These are phyloP conservation scores for Asarcornis scutulata DNA, from an alignment of 2,113 vertebrate genomes.

Conservation along the genomic window DNA sequence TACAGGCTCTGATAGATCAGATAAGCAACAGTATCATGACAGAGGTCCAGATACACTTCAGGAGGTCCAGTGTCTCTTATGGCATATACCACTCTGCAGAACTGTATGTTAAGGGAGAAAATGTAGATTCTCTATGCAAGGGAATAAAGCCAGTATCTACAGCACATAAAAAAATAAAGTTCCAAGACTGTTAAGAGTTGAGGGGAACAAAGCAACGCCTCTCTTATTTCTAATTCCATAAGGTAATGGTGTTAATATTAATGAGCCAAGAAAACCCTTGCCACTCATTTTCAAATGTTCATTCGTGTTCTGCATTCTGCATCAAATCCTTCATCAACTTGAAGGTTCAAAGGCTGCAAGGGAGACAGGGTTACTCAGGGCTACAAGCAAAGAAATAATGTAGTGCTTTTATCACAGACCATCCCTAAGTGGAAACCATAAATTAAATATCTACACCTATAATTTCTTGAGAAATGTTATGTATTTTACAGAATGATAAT, in stretches of 20 bases:
- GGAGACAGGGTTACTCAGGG: background rate
- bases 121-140: background rate
- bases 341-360: background rate
- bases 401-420: background rate
- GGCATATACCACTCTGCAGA: background rate
- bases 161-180: background rate
- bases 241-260: background rate
- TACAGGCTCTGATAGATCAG: background rate
- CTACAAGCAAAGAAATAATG: background rate
- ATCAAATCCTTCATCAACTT: background rate
- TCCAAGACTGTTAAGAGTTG: background rate
- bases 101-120: background rate
- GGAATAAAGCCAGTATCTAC: background rate
- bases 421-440: background rate
- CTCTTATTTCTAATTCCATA: background rate
- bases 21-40: background rate
- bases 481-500: background rate
- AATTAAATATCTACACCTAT: background rate
- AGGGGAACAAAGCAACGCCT: background rate
- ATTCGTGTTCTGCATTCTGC: background rate
- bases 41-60: background rate
- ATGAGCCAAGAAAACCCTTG: slow-evolving; percentile 14
- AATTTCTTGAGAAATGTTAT: background rate
- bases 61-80: background rate
- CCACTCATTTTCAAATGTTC: background rate